Evolutionary conservation across 2,113 vertebrate genomes (phyloP).

Genomic region (Edolisoma coerulescens): DNA sequence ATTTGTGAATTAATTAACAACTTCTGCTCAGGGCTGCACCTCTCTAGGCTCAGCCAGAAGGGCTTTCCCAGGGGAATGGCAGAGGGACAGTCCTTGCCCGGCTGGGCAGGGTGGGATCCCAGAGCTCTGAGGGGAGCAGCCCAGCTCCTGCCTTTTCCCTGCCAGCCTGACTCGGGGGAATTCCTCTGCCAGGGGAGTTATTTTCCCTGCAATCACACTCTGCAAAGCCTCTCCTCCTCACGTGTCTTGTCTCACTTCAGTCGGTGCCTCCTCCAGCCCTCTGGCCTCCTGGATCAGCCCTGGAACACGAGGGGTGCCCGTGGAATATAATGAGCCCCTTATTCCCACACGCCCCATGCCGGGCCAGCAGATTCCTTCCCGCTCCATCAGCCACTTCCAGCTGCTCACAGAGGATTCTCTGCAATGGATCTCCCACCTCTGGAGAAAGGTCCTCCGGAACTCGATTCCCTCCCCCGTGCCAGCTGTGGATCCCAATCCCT

Average conservation of each 20-base stretch:
- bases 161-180: not conserved
- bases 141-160: not conserved
- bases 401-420: not conserved
- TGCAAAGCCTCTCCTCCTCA: not conserved
- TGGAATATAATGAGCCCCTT: not conserved
- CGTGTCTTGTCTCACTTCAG: not conserved
- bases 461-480: not conserved
- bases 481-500: not conserved
- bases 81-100: not conserved
- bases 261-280: not conserved
- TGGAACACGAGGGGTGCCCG: not conserved
- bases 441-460: not conserved
- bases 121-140: accelerated
- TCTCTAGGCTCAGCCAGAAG: not conserved
- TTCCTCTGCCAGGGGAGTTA: not conserved
- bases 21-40: not conserved
- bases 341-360: not conserved
- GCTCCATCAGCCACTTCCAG: not conserved
- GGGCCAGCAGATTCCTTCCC: not conserved
- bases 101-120: not conserved
- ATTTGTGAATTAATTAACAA: not conserved
- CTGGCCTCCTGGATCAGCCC: not conserved
- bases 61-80: not conserved
- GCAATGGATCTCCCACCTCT: not conserved
- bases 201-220: not conserved